Base-by-base conservation (phyloP, 2,888 invertebrate genomes). In the Xanthostigma xanthostigma region DNA sequence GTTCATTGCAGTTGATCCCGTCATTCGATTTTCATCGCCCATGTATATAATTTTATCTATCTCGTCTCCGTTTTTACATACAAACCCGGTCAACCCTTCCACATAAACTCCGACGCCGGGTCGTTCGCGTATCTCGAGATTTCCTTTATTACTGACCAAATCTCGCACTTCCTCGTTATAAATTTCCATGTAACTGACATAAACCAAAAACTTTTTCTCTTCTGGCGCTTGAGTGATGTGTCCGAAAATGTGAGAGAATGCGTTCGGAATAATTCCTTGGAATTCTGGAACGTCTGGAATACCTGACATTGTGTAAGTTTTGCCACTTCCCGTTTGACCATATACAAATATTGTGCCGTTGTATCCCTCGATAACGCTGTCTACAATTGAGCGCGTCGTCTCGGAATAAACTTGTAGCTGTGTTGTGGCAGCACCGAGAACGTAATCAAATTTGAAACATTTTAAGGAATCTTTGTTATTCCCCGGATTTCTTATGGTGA, bases 151-250 rank as follows among this genome's bases (percentile, higher is more conserved):
- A 2, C 61, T 58, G 5, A 96, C 72, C 36, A 97, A 72, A 69
- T 97, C 96, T 27, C 94, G 77, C 0, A 96, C 90, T 67, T 96
- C 94, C 66, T 97, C 97, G 65, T 97, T 96, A 69, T 96, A 97
- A 50, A 97, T 96, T 72, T 97, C 96, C 68, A 96, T 72, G 65
- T 95, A 97, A 0, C 95, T 94, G 8, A 95, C 94, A 53, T 95
- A 80, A 8, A 97, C 94, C 44, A 95, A 71, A 67, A 96, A 97
- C 59, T 90, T 81, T 60, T 78, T 76, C 56, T 83, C 78, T 51
- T 74, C 69, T 2, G 78, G 73, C 1, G 92, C 88, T 61, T 89
- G 86, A 0, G 94, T 89, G 55, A 97, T 97, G 58, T 90, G 88
- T 11, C 91, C 90, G 70, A 97, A 97, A 54, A 97, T 91, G 59